Evolutionary conservation across 53 echinoderm and acorn worm genomes (phyloP).

Genomic region (Pentamera pediparva): DNA sequence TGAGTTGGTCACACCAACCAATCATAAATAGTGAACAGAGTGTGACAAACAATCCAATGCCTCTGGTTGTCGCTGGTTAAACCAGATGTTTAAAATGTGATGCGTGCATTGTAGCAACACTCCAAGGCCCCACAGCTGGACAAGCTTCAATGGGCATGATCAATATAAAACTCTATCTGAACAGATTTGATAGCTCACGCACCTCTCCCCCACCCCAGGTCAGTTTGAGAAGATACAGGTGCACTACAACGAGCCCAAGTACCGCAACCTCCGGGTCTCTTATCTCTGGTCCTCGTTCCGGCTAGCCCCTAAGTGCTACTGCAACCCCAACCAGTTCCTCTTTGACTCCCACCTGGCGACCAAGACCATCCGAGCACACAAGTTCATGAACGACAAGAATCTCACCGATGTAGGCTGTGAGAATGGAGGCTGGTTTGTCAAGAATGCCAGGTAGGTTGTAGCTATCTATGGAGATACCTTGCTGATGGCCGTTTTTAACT

Average conservation of each 20-base stretch:
- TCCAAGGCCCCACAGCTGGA: too few relatives aligned
- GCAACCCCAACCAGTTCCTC: conserved; percentile 82
- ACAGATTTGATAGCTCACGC: background rate
- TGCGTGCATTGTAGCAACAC: too few relatives aligned
- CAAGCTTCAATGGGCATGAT: too few relatives aligned
- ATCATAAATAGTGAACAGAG: too few relatives aligned
- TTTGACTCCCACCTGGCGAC: conserved; percentile 68
- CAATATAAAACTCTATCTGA: background rate
- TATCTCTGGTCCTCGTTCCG: conserved; percentile 75
- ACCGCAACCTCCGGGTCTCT: conserved; percentile 70
- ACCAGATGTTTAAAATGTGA: too few relatives aligned
- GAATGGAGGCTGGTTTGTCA: conserved; percentile 48
- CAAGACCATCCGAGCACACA: conserved; percentile 80
- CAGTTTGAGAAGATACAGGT: conserved; percentile 71
- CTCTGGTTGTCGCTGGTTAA: too few relatives aligned
- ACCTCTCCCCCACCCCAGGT: background rate
- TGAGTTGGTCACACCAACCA: too few relatives aligned
- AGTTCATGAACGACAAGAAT: conserved; percentile 60
- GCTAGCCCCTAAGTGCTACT: conserved; percentile 90
- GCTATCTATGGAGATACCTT: too few relatives aligned
- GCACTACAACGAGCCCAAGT: conserved; percentile 54
- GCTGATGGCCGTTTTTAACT: too few relatives aligned
- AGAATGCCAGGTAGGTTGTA: conserved; percentile 56
- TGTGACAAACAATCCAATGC: too few relatives aligned
- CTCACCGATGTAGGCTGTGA: conserved; percentile 50